Conservation (phyloP, 2,888 invertebrate species). For the Iselma pallidipennis region DNA sequence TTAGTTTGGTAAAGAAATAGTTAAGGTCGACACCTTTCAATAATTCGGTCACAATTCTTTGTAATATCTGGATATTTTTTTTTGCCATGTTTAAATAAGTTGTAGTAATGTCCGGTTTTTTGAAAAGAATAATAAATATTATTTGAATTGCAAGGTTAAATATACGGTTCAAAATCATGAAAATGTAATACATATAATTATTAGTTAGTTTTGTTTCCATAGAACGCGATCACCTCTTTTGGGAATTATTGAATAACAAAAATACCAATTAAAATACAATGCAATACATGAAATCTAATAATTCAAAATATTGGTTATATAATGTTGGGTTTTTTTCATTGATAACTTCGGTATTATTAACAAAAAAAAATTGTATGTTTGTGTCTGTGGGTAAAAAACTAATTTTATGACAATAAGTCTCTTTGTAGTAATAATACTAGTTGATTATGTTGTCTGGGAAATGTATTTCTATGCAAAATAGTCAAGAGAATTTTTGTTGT, state of each 20-base stretch:
- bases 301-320: too few relatives aligned
- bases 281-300: too few relatives aligned
- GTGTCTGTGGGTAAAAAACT: too few relatives aligned
- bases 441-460: constrained; percentile 1
- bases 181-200: too few relatives aligned
- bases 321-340: not conserved
- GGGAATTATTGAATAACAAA: not conserved
- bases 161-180: not conserved
- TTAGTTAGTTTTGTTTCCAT: too few relatives aligned
- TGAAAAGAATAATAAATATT: not conserved
- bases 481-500: not conserved
- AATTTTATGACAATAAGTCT: not conserved
- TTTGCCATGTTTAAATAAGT: too few relatives aligned
- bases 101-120: not conserved
- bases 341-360: not conserved
- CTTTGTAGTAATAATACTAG: not conserved
- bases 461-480: constrained; percentile 4
- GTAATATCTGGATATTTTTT: too few relatives aligned
- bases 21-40: too few relatives aligned
- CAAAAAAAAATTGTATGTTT: not conserved
- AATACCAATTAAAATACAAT: too few relatives aligned
- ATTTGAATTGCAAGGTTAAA: not conserved
- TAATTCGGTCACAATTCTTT: too few relatives aligned
- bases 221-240: not conserved
- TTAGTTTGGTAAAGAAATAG: too few relatives aligned